These are phyloP conservation scores for Drusus annulatus DNA, from an alignment of 1,140 invertebrate genomes.

Conservation along the genomic window DNA sequence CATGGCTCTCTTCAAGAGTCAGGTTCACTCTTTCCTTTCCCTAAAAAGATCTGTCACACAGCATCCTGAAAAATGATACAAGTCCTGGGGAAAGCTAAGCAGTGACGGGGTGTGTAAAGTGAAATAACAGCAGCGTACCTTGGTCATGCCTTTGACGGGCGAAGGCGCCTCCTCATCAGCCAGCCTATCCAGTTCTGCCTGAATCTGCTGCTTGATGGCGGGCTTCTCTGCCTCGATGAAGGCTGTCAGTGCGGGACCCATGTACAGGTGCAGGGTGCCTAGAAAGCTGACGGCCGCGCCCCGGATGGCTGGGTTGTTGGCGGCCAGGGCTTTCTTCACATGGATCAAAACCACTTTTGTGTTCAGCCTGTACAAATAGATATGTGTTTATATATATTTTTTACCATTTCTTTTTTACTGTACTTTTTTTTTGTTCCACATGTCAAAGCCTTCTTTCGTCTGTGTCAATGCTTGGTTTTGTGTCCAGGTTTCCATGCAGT, in stretches of 20 bases:
- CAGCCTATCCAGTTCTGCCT: constrained; percentile 89
- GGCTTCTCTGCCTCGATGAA: constrained; percentile 93
- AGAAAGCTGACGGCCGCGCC: constrained; percentile 79
- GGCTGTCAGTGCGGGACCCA: constrained; percentile 81
- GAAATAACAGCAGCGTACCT: constrained; percentile 58
- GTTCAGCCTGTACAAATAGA: constrained; percentile 76
- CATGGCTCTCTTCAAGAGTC: no score
- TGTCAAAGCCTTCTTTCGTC: no score
- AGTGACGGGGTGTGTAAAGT: no score
- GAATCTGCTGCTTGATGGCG: constrained; percentile 87
- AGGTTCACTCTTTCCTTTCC: no score
- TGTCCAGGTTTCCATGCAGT: no score
- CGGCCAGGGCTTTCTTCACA: constrained; percentile 86
- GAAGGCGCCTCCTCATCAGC: constrained; percentile 79
- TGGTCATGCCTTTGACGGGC: constrained; percentile 74
- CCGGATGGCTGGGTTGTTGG: constrained; percentile 88
- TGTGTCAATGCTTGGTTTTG: no score
- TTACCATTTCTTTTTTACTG: no score
- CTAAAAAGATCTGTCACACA: no score
- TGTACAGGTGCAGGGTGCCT: constrained; percentile 85
- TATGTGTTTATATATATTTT: no score
- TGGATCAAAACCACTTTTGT: constrained; percentile 85
- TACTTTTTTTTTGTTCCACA: no score
- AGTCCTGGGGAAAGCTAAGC: no score
- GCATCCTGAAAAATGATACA: no score